Percentiles rank a stretch among this genome's conserved stretches.
Conservation (phyloP, 2,888 invertebrate genomes). For the Pemphredon lugubris region DNA sequence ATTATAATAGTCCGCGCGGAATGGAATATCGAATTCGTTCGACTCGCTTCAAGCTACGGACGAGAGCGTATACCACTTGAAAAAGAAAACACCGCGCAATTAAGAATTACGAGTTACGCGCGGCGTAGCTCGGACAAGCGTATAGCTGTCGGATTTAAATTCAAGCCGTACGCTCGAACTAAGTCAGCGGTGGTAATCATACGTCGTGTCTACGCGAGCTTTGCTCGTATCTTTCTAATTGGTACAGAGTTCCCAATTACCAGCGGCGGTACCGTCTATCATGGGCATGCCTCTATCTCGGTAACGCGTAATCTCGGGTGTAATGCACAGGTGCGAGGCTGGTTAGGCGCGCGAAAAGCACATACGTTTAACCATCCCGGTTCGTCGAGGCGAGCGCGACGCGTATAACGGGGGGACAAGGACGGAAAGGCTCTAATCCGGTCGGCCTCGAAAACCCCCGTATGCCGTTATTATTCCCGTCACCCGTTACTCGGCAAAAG, state of each 20-base stretch:
- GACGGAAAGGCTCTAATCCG: conserved; percentile 63
- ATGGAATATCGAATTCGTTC: too few species aligned
- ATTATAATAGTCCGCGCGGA: too few species aligned
- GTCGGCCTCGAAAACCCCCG: conserved; percentile 74
- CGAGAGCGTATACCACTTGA: too few species aligned
- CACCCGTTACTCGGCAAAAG: conserved; percentile 70
- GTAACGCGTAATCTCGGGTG: conserved; percentile 41
- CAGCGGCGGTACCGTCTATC: conserved; percentile 5
- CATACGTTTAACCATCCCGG: conserved; percentile 8
- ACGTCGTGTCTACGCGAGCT: too few species aligned
- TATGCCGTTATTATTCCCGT: conserved; percentile 75
- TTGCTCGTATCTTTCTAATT: conserved; percentile 34
- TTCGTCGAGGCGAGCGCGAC: conserved; percentile 35
- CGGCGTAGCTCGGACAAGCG: too few species aligned
- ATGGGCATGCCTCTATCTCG: neutral
- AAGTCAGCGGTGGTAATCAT: too few species aligned
- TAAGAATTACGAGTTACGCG: too few species aligned
- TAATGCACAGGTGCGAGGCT: conserved; percentile 39
- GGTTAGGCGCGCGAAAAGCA: conserved; percentile 16
- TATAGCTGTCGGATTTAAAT: too few species aligned
- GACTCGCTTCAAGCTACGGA: too few species aligned
- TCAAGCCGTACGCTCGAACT: too few species aligned
- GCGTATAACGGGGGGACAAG: conserved; percentile 52
- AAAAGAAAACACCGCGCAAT: too few species aligned
- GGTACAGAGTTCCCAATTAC: conserved; percentile 27